A percentile compares a stretch with the other conserved stretches of the same genome.
These are phyloP conservation scores for Drosophila seguyi DNA, from an alignment of 1,140 invertebrate genomes.

Conservation along the genomic window DNA sequence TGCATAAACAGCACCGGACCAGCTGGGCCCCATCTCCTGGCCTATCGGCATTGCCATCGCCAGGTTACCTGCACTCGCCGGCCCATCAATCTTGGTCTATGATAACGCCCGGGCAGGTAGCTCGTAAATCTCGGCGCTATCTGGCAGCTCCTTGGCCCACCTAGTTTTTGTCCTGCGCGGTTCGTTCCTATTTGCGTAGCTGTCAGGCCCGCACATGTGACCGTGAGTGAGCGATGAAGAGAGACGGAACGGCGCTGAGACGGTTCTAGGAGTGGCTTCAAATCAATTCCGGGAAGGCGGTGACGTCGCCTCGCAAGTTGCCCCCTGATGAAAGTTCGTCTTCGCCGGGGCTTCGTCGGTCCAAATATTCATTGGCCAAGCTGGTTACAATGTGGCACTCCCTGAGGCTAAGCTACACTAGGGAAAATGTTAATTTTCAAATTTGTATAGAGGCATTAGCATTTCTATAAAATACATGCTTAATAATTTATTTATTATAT, in stretches of 20 bases:
- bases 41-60: slow-evolving; percentile 2
- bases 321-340: slow-evolving; percentile 36
- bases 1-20: slow-evolving; percentile 57
- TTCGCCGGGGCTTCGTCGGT: slow-evolving; percentile 29
- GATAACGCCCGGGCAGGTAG: slow-evolving; percentile 75
- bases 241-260: not conserved
- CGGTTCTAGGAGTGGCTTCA: slow-evolving; percentile 14
- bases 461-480: too few species aligned
- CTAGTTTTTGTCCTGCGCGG: slow-evolving; percentile 41
- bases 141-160: slow-evolving; percentile 39
- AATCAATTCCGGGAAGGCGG: slow-evolving; percentile 33
- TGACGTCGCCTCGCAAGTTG: slow-evolving; percentile 4
- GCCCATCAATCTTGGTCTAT: slow-evolving; percentile 76
- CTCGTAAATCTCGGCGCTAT: slow-evolving; percentile 79
- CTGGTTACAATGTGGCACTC: slow-evolving; percentile 15
- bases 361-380: slow-evolving; percentile 46
- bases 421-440: not conserved
- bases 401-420: not conserved
- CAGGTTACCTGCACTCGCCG: slow-evolving; percentile 56
- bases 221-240: slow-evolving; percentile 41
- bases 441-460: too few species aligned
- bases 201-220: slow-evolving; percentile 74
- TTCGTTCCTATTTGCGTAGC: slow-evolving; percentile 72
- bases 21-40: slow-evolving; percentile 23
- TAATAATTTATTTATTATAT: too few species aligned